Evolutionary conservation across 2,888 invertebrate genomes (phyloP).

Genomic region (Cataglyphis livida): DNA sequence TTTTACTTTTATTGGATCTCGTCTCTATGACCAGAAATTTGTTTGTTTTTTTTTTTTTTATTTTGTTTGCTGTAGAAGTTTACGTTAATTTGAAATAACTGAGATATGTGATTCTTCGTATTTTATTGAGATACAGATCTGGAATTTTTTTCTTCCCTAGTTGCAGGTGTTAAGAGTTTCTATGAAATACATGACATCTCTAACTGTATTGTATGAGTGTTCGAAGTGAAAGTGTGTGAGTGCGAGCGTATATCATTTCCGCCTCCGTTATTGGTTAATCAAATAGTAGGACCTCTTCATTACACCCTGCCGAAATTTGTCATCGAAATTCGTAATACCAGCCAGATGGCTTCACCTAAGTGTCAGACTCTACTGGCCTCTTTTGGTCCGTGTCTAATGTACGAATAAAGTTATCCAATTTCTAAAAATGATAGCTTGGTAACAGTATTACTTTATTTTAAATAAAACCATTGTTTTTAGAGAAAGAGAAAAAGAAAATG

Average conservation of each 20-base stretch:
- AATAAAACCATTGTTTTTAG: not conserved
- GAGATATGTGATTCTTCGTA: not conserved
- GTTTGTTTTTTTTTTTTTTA: not conserved
- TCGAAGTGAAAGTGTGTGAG: constrained; percentile 41
- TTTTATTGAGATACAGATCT: constrained; percentile 8
- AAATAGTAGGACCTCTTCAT: constrained; percentile 69
- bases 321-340: constrained; percentile 61
- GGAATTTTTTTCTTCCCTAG: not conserved
- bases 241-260: constrained; percentile 39
- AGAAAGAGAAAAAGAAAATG: not conserved
- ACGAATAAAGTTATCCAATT: constrained; percentile 54
- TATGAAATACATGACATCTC: constrained; percentile 10
- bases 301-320: constrained; percentile 59
- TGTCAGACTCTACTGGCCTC: constrained; percentile 49
- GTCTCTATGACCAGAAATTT: not conserved
- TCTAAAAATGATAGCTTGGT: constrained; percentile 8
- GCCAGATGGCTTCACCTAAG: constrained; percentile 66
- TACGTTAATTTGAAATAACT: not conserved
- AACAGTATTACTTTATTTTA: not conserved
- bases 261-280: constrained; percentile 70
- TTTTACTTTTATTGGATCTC: not conserved
- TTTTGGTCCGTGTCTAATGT: constrained; percentile 65
- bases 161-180: not conserved
- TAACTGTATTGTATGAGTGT: constrained; percentile 14
- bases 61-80: not conserved